phyloP scores from a whole-genome alignment of 2,113 vertebrate species.

The Columbina picui region DNA sequence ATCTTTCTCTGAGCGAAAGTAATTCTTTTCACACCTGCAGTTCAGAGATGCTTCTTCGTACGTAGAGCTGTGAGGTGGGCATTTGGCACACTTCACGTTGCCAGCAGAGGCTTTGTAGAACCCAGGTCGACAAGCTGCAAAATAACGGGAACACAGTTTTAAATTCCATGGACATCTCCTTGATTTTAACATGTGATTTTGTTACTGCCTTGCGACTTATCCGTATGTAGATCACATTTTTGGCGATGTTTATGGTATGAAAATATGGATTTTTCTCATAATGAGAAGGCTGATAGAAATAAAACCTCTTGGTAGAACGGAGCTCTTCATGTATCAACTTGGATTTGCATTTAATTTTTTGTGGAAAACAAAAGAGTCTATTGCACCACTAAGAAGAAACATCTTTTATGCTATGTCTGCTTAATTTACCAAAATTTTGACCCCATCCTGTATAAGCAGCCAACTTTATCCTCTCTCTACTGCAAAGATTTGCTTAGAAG shows the following conservation, averaged over 20 bases:
- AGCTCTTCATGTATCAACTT: neutral
- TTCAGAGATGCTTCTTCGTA: conserved; percentile 89
- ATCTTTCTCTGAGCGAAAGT: conserved; percentile 94
- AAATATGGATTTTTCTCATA: neutral
- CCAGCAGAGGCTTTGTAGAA: conserved; percentile 94
- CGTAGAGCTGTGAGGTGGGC: conserved; percentile 92
- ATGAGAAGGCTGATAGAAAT: neutral
- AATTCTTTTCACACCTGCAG: conserved; percentile 97
- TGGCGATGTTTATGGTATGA: neutral
- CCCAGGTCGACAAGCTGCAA: conserved; percentile 89
- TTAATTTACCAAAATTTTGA: neutral
- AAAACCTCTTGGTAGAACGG: neutral
- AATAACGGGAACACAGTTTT: conserved; percentile 27
- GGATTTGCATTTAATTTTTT: neutral
- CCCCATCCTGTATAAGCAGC: neutral
- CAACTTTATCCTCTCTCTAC: neutral
- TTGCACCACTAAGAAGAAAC: neutral
- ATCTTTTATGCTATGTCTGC: neutral
- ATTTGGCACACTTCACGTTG: conserved; percentile 91
- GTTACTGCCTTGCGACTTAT: neutral
- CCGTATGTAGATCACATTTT: neutral
- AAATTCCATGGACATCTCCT: neutral
- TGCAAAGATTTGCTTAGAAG: neutral
- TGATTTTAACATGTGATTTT: neutral
- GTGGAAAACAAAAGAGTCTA: neutral